Percentiles rank a stretch among this genome's conserved stretches.
Evolutionary conservation across 2,113 vertebrate species (phyloP).

Genomic region (Alethe castanea): DNA sequence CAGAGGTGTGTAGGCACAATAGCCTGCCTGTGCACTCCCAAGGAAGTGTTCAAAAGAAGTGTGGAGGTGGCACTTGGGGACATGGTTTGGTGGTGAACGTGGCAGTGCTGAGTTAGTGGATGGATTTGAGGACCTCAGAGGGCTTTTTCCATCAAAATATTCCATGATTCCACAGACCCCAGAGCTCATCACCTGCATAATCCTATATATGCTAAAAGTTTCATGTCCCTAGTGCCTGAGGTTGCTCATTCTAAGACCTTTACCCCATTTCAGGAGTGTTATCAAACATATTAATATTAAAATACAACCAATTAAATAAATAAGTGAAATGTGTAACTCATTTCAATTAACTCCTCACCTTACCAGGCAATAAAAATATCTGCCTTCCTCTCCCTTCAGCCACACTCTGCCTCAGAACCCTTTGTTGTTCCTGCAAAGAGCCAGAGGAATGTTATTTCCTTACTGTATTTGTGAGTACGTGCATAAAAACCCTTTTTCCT

Average conservation of each 20-base stretch:
- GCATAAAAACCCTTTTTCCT: not conserved
- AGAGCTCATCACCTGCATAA: rapidly evolving
- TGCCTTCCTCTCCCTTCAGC: not conserved
- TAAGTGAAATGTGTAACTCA: not conserved
- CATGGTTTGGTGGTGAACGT: not conserved
- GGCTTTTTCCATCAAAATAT: not conserved
- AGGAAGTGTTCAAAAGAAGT: not conserved
- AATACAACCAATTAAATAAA: not conserved
- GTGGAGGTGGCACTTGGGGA: not conserved
- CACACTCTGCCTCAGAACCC: not conserved
- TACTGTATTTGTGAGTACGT: not conserved
- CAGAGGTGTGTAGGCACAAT: not conserved
- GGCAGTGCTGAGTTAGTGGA: too few relatives aligned
- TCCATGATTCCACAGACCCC: not conserved
- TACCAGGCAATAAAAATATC: not conserved
- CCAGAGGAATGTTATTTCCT: not conserved
- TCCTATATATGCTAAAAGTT: rapidly evolving
- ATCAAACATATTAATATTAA: not conserved
- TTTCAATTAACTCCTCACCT: not conserved
- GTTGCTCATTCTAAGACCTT: not conserved
- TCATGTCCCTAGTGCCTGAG: not conserved
- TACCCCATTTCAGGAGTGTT: not conserved
- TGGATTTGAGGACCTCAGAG: not conserved
- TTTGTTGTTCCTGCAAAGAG: not conserved
- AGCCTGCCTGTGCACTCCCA: not conserved